Conservation (phyloP, 2,113 vertebrate species). For the Myanophis thanlyinensis region DNA sequence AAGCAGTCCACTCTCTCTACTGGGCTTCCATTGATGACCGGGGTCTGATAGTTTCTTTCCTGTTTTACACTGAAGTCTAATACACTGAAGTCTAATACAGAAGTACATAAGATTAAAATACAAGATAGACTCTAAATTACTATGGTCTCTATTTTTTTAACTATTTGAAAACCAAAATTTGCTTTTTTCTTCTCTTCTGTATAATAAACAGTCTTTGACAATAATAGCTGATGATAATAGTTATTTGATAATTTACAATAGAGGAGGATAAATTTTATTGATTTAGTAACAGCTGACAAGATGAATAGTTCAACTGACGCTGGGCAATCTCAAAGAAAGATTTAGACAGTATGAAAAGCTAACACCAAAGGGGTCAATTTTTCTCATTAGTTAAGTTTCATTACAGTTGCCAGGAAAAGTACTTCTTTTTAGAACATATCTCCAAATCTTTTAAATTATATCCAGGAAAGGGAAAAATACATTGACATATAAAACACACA, state of each 20-base stretch:
- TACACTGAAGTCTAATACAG: too few relatives aligned
- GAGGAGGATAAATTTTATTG: not conserved
- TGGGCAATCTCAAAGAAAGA: constrained; percentile 9
- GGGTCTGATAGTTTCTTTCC: too few relatives aligned
- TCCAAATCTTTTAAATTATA: not conserved
- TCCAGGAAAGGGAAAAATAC: not conserved
- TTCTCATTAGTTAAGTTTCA: not conserved
- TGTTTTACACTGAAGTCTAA: too few relatives aligned
- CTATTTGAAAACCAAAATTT: not conserved
- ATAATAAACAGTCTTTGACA: constrained; percentile 19
- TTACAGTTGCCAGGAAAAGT: not conserved
- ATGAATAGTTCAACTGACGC: not conserved
- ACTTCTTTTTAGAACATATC: not conserved
- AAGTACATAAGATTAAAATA: not conserved
- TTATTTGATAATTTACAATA: constrained; percentile 3
- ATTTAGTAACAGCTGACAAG: constrained; percentile 37
- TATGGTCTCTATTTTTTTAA: not conserved
- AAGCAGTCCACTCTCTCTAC: too few relatives aligned
- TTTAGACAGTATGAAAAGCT: constrained; percentile 18
- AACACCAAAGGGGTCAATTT: constrained; percentile 17
- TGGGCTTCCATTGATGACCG: too few relatives aligned
- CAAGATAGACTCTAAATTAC: not conserved
- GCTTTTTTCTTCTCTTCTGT: constrained; percentile 18
- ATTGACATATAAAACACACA: not conserved
- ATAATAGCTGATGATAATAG: constrained; percentile 4